Conservation (phyloP, 2,113 vertebrate species). For the Monarcha castaneiventris region DNA sequence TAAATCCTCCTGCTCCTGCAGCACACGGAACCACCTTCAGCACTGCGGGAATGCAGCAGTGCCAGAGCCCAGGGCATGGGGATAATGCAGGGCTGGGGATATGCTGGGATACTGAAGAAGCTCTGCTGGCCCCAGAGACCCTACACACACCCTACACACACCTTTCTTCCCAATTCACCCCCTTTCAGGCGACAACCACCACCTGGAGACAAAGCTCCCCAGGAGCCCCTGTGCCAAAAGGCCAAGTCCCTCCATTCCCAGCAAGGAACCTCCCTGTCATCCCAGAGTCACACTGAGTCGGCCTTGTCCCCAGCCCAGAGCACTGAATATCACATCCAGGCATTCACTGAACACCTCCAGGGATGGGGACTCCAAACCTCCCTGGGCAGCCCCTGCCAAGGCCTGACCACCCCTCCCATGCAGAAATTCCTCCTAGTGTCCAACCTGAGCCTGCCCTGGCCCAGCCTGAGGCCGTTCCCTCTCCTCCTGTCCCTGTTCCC, state of each 20-base stretch:
- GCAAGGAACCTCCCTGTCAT: neutral
- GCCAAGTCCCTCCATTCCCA: neutral
- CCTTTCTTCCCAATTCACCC: neutral
- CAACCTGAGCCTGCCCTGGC: neutral
- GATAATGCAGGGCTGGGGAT: neutral
- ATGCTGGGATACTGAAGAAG: neutral
- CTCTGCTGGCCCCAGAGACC: neutral
- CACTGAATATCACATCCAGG: rapidly evolving
- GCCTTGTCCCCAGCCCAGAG: neutral
- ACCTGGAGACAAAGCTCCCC: neutral
- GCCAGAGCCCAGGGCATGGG: neutral
- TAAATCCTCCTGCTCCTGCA: neutral
- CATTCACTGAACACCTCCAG: rapidly evolving
- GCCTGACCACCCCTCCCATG: neutral
- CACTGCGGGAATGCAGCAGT: rapidly evolving
- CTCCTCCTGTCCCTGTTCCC: no score
- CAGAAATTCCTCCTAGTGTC: neutral
- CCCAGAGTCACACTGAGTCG: neutral
- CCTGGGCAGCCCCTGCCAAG: neutral
- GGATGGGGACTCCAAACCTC: neutral
- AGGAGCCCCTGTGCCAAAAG: neutral
- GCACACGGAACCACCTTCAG: rapidly evolving
- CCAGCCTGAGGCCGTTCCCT: no score
- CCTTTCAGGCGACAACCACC: neutral
- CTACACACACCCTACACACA: neutral